Evolutionary conservation across 92 coral and sea anemone species (phyloP).

Genomic region (Meandrina meandrites): DNA sequence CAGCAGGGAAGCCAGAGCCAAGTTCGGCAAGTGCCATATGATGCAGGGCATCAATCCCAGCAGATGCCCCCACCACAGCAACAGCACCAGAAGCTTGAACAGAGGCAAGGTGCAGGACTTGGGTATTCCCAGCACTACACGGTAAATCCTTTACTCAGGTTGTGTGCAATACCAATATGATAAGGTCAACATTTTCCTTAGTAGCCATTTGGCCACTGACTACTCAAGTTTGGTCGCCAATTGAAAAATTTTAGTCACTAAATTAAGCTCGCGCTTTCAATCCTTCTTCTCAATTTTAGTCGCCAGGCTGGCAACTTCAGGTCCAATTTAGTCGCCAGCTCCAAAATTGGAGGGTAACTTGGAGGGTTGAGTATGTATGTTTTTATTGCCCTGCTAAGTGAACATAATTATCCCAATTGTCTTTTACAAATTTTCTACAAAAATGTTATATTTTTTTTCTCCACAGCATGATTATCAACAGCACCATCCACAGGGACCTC

Average conservation of each 20-base stretch:
- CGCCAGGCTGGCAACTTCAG: no score
- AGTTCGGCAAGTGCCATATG: conserved; percentile 48
- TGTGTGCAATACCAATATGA: not conserved
- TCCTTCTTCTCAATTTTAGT: no score
- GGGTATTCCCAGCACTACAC: conserved; percentile 32
- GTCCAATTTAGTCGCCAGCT: no score
- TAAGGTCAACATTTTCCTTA: no score
- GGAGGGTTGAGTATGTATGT: no score
- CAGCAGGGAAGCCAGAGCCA: conserved; percentile 57
- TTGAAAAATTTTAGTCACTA: no score
- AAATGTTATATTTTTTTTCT: no score
- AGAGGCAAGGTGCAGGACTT: conserved; percentile 17
- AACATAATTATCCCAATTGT: not conserved
- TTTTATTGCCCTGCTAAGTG: not conserved
- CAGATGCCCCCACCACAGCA: conserved; percentile 63
- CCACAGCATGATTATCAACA: conserved; percentile 32
- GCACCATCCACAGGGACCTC: conserved; percentile 43
- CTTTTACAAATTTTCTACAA: not conserved
- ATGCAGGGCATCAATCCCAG: conserved; percentile 44
- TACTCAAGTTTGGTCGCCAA: no score
- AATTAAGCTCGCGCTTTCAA: no score
- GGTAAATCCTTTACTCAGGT: not conserved
- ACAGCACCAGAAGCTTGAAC: conserved; percentile 40
- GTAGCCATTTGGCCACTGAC: no score
- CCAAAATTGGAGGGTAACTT: no score